phyloP scores from a whole-genome alignment of 1,140 invertebrate species.

The Philopotamus ludificatus region DNA sequence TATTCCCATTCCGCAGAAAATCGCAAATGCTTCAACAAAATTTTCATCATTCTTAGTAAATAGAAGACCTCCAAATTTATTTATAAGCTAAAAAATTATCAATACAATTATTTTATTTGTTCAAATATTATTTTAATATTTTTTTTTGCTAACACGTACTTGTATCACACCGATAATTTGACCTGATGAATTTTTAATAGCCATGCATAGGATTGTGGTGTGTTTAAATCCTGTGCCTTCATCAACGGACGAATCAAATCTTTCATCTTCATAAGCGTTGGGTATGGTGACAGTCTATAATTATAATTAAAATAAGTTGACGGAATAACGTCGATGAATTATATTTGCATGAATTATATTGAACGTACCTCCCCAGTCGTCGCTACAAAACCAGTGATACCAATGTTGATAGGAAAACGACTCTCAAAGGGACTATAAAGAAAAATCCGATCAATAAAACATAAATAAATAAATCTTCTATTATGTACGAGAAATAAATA shows the following conservation, averaged over 20 bases:
- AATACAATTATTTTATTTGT: not conserved
- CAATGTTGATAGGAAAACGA: slow-evolving; percentile 94
- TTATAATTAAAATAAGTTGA: slow-evolving; percentile 1
- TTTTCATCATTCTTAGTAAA: slow-evolving; percentile 93
- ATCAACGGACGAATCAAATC: slow-evolving; percentile 88
- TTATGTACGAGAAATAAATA: slow-evolving; percentile 44
- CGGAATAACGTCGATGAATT: not conserved
- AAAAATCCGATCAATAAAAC: not conserved
- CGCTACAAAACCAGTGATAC: slow-evolving; percentile 93
- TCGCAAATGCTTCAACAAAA: slow-evolving; percentile 93
- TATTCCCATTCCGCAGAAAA: slow-evolving; percentile 97
- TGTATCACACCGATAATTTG: slow-evolving; percentile 93
- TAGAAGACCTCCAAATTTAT: slow-evolving; percentile 86
- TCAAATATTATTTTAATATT: not conserved
- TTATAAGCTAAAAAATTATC: slow-evolving; percentile 67
- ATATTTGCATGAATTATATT: not conserved
- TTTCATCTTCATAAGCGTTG: slow-evolving; percentile 87
- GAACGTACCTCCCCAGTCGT: slow-evolving; percentile 87
- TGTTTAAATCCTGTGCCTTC: slow-evolving; percentile 76
- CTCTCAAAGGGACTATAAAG: slow-evolving; percentile 76
- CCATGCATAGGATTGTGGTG: slow-evolving; percentile 86
- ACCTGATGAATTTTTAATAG: slow-evolving; percentile 84
- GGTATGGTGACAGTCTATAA: slow-evolving; percentile 80
- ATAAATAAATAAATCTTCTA: slow-evolving; percentile 6
- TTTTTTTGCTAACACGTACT: slow-evolving; percentile 45